Percentiles rank a stretch among this genome's conserved stretches.
Conservation (phyloP, 2,888 invertebrate species). For the Criorhina ranunculi region DNA sequence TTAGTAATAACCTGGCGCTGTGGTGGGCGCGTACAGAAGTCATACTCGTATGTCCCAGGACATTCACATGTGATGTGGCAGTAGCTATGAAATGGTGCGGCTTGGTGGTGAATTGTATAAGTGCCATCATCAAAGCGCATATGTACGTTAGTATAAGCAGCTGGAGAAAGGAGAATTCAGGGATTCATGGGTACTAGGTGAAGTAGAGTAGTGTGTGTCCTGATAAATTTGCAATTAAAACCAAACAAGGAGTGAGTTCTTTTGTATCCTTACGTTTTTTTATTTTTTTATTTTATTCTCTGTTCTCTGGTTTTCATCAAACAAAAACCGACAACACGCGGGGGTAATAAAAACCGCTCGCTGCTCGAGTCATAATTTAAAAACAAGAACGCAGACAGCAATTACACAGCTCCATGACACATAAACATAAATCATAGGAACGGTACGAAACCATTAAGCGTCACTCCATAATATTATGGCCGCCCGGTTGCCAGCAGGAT, state of each 20-base stretch:
- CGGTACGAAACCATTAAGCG: slow-evolving; percentile 69
- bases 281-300: slow-evolving; percentile 18
- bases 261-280: slow-evolving; percentile 30
- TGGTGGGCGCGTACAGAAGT: slow-evolving; percentile 19
- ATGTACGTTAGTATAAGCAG: neutral
- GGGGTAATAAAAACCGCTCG: slow-evolving; percentile 45
- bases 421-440: slow-evolving; percentile 70
- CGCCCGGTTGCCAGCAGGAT: neutral
- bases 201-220: slow-evolving; percentile 37
- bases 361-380: slow-evolving; percentile 66
- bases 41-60: slow-evolving; percentile 53
- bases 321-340: slow-evolving; percentile 44
- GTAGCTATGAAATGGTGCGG: slow-evolving; percentile 20
- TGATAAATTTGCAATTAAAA: slow-evolving; percentile 73
- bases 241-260: slow-evolving; percentile 32
- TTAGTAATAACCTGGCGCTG: slow-evolving; percentile 51
- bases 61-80: slow-evolving; percentile 24
- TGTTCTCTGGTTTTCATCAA: slow-evolving; percentile 30
- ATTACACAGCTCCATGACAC: slow-evolving; percentile 73
- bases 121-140: slow-evolving; percentile 21
- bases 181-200: slow-evolving; percentile 41
- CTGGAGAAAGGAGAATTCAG: too few species aligned
- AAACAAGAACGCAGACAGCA: slow-evolving; percentile 62
- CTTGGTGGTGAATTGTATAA: slow-evolving; percentile 14
- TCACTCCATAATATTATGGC: slow-evolving; percentile 63